phyloP scores from a whole-genome alignment of 2,888 invertebrate species.

The Acleris sparsana region DNA sequence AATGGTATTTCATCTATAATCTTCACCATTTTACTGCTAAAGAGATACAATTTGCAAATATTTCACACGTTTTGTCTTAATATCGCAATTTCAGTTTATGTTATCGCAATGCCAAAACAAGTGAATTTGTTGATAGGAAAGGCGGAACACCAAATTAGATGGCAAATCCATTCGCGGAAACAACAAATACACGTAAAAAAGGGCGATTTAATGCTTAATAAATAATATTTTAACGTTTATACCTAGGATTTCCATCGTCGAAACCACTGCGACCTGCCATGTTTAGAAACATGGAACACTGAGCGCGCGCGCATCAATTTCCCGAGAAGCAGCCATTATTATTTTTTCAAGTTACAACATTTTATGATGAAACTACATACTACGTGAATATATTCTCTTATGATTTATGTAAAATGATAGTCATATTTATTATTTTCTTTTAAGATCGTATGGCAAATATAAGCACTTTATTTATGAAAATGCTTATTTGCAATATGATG shows the following conservation, averaged over 20 bases:
- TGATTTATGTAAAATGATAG: too few species aligned
- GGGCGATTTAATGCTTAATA: slow-evolving; percentile 41
- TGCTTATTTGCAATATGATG: too few species aligned
- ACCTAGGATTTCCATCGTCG: slow-evolving; percentile 92
- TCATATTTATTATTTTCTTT: too few species aligned
- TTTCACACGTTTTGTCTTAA: slow-evolving; percentile 53
- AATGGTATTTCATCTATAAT: slow-evolving; percentile 30
- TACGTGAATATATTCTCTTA: too few species aligned
- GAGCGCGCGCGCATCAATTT: slow-evolving; percentile 72
- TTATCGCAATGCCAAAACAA: slow-evolving; percentile 71
- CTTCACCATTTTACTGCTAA: slow-evolving; percentile 40
- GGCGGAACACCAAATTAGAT: slow-evolving; percentile 37
- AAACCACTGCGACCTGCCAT: slow-evolving; percentile 95
- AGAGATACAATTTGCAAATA: slow-evolving; percentile 48
- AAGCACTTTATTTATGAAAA: too few species aligned
- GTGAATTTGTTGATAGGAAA: slow-evolving; percentile 42
- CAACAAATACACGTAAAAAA: slow-evolving; percentile 41
- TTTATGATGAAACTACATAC: background rate
- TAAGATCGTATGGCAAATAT: too few species aligned
- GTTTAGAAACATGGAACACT: slow-evolving; percentile 87
- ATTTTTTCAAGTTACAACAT: slow-evolving; percentile 32
- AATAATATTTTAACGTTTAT: slow-evolving; percentile 63
- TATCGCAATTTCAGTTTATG: slow-evolving; percentile 71
- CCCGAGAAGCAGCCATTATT: slow-evolving; percentile 45
- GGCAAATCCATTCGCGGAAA: slow-evolving; percentile 40